Evolutionary conservation across 2,888 invertebrate genomes (phyloP).

Genomic region (Lamproptera curius): DNA sequence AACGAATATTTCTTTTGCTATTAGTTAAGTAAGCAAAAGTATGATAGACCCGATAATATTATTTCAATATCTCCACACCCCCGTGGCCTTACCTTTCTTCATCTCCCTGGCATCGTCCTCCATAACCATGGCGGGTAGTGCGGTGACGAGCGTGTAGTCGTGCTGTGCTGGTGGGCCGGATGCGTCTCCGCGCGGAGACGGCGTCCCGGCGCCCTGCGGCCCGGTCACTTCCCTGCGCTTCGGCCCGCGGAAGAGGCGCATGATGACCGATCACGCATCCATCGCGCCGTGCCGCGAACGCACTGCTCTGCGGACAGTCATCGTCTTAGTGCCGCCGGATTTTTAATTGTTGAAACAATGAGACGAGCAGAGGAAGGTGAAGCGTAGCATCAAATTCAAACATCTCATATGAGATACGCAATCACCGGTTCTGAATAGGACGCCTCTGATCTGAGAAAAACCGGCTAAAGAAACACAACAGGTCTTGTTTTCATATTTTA

Average conservation of each 20-base stretch:
- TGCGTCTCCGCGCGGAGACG: slow-evolving; percentile 63
- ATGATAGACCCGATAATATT: no score
- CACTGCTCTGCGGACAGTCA: slow-evolving; percentile 31
- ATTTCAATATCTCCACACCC: no score
- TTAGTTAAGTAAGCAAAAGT: no score
- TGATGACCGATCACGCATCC: slow-evolving; percentile 75
- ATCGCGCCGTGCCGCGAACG: slow-evolving; percentile 60
- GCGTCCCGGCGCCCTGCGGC: slow-evolving; percentile 68
- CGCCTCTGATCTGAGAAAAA: no score
- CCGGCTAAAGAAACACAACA: no score
- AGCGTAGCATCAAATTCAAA: no score
- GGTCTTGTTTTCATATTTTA: no score
- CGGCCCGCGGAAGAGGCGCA: slow-evolving; percentile 82
- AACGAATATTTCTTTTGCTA: no score
- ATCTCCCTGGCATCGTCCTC: slow-evolving; percentile 82
- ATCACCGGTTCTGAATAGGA: no score
- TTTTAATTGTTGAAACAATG: no score
- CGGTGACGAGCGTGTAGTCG: slow-evolving; percentile 86
- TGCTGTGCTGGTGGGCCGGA: slow-evolving; percentile 48
- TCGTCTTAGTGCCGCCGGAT: background rate
- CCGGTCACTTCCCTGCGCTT: slow-evolving; percentile 81
- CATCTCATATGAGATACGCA: no score
- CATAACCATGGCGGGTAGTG: slow-evolving; percentile 86
- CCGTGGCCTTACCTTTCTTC: slow-evolving; percentile 68
- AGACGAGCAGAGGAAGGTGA: no score